phyloP scores from a whole-genome alignment of 2,797 vertebrate species.

The Bovichtus variegatus region DNA sequence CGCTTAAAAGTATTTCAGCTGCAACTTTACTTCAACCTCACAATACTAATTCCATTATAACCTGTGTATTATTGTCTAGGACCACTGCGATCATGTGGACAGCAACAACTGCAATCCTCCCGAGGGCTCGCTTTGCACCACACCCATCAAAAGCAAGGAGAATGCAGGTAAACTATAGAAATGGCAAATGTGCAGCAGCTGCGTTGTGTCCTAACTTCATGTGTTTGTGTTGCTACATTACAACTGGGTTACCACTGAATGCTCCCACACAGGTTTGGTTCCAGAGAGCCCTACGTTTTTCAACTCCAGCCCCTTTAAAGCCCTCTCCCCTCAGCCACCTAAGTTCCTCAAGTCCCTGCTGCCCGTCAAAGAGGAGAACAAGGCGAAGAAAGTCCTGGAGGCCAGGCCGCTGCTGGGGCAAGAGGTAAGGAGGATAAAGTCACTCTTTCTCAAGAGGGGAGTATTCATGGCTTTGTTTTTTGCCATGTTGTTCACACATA shows the following conservation, averaged over 20 bases:
- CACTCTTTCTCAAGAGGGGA: background rate
- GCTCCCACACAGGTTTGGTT: conserved; percentile 79
- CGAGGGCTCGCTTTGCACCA: conserved; percentile 88
- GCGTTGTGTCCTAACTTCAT: background rate
- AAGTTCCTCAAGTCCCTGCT: conserved; percentile 98
- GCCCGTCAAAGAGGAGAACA: conserved; percentile 95
- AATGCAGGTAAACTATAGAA: conserved; percentile 72
- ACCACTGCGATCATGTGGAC: conserved; percentile 89
- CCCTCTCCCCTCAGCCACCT: conserved; percentile 93
- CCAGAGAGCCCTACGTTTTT: conserved; percentile 90
- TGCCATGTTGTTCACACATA: background rate
- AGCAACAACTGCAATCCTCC: conserved; percentile 86
- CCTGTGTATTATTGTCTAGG: conserved; percentile 75
- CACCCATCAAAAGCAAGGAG: conserved; percentile 91
- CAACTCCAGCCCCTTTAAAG: conserved; percentile 93
- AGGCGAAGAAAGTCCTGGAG: conserved; percentile 89
- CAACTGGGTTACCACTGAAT: background rate
- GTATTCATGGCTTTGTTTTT: conserved; percentile 15
- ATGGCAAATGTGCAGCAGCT: background rate
- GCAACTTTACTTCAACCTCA: background rate
- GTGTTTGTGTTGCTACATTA: background rate
- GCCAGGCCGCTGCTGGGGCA: conserved; percentile 93
- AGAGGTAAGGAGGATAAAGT: conserved; percentile 86
- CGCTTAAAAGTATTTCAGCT: background rate
- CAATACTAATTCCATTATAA: background rate